Conservation (phyloP, 1,140 invertebrate species). For the Drosophila erecta region DNA sequence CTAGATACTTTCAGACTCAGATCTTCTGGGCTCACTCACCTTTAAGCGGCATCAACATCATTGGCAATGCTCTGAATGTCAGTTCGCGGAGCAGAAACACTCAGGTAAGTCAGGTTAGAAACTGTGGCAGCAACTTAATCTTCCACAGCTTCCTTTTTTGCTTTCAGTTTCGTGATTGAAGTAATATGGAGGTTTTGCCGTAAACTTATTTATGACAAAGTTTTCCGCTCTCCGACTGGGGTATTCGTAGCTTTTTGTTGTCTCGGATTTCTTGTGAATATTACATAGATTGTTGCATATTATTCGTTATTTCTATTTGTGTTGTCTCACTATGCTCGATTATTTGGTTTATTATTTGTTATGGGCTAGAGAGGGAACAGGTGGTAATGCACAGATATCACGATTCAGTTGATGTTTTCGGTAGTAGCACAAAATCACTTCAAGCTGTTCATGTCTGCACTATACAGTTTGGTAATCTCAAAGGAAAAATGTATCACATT, state of each 20-base stretch:
- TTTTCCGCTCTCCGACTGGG: conserved; percentile 62
- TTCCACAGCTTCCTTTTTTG: conserved; percentile 63
- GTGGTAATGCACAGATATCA: conserved; percentile 67
- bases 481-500: conserved; percentile 11
- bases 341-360: conserved; percentile 49
- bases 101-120: conserved; percentile 33
- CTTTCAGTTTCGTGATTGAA: conserved; percentile 74
- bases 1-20: conserved; percentile 1
- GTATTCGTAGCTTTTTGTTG: conserved; percentile 41
- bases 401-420: conserved; percentile 60
- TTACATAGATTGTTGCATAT: conserved; percentile 66
- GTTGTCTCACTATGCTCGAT: conserved; percentile 49
- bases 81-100: conserved; percentile 55
- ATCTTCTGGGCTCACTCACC: conserved; percentile 61
- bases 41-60: conserved; percentile 72
- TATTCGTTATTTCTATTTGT: conserved; percentile 46
- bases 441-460: conserved; percentile 41
- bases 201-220: conserved; percentile 64
- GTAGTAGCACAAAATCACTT: conserved; percentile 65
- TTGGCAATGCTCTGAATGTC: conserved; percentile 57
- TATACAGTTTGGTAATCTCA: conserved; percentile 27
- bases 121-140: conserved; percentile 62
- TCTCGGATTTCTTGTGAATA: conserved; percentile 52
- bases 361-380: conserved; percentile 55
- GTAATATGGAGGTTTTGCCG: conserved; percentile 56